Evolutionary conservation across 1,140 invertebrate genomes (phyloP).

Genomic region (Agrypnia vestita): DNA sequence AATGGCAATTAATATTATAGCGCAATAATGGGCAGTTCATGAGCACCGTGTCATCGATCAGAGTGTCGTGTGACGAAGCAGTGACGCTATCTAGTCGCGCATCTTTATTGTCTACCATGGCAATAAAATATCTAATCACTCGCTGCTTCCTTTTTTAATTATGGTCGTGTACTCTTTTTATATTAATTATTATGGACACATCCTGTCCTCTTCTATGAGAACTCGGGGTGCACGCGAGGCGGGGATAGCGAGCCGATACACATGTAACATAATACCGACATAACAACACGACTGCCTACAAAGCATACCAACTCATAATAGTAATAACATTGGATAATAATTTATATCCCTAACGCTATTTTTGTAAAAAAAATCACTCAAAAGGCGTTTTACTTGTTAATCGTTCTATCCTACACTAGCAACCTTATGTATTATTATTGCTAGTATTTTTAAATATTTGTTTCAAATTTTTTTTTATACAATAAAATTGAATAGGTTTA

Average conservation of each 20-base stretch:
- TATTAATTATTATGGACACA: conserved; percentile 16
- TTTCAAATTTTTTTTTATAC: too few species aligned
- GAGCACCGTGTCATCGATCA: conserved; percentile 25
- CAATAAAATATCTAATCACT: not conserved
- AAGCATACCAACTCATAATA: not conserved
- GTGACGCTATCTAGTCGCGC: not conserved
- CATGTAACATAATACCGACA: too few species aligned
- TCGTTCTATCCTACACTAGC: too few species aligned
- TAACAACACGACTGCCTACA: too few species aligned
- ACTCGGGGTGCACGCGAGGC: conserved; percentile 11
- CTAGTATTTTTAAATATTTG: too few species aligned
- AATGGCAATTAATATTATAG: conserved; percentile 11
- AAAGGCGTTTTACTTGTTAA: too few species aligned
- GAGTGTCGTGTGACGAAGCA: not conserved
- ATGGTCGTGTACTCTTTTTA: not conserved
- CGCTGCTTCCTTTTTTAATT: conserved; percentile 31
- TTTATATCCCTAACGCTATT: too few species aligned
- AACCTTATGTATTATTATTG: too few species aligned
- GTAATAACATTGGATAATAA: too few species aligned
- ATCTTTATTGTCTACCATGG: conserved; percentile 16
- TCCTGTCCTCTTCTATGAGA: conserved; percentile 30
- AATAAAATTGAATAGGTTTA: too few species aligned
- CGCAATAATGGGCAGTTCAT: not conserved
- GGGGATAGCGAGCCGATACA: too few species aligned
- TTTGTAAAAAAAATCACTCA: too few species aligned